Evolutionary conservation across 2,888 invertebrate species (phyloP).

Genomic region (Himalopsyche tibetana): DNA sequence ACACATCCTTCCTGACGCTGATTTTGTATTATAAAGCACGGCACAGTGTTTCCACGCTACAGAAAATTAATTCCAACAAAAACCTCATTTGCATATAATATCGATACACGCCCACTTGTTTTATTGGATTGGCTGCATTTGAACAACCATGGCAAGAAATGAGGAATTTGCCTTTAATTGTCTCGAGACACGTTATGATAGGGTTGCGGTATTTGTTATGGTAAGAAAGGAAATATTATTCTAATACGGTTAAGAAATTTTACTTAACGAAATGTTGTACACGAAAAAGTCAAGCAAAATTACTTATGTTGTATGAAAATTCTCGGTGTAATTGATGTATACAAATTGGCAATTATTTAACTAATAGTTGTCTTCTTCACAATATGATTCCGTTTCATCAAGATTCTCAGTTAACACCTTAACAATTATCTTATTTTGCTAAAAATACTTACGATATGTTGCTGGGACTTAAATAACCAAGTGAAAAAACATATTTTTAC

Average conservation of each 20-base stretch:
- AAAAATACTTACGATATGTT: too few relatives aligned
- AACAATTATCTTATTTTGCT: too few relatives aligned
- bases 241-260: background rate
- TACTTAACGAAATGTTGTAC: background rate
- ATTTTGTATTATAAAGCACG: background rate
- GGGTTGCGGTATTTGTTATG: background rate
- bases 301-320: too few relatives aligned
- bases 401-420: too few relatives aligned
- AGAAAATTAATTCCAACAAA: conserved; percentile 54
- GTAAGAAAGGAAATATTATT: background rate
- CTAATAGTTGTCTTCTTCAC: too few relatives aligned
- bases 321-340: too few relatives aligned
- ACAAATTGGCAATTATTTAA: too few relatives aligned
- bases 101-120: conserved; percentile 39
- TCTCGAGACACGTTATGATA: conserved; percentile 55
- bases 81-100: conserved; percentile 57
- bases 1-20: conserved; percentile 28
- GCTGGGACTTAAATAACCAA: too few relatives aligned
- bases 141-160: conserved; percentile 41
- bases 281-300: background rate
- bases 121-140: conserved; percentile 43
- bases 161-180: conserved; percentile 56
- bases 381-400: too few relatives aligned
- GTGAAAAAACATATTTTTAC: too few relatives aligned
- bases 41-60: conserved; percentile 11